Base-by-base conservation (phyloP, 2,797 vertebrate species). In the Philypnodon macrostomus region DNA sequence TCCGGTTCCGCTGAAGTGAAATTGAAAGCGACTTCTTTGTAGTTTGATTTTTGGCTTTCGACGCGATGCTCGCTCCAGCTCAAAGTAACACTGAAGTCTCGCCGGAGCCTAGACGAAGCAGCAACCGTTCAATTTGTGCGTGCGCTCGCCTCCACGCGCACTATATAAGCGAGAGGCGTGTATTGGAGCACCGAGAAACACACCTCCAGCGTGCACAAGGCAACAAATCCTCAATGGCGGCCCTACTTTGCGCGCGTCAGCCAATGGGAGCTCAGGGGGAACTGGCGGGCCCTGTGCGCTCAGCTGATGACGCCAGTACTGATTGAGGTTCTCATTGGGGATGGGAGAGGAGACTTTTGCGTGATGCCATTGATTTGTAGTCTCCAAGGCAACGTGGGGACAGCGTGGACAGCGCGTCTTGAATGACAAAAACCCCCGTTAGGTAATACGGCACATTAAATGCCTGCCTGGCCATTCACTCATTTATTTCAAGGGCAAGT, bases 211-310 rank as follows among this genome's bases (percentile, higher is more conserved):
- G 19, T 6, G 6, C 58, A 48, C 49, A n/a, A n/a, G 56, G 51
- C 63, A 45, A n/a, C 32, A 75, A 80, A 83, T 63, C 65, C 55
- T 89, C 85, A 89, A 90, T 86, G 86, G 83, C 66, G 75, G 47
- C 18, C 36, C 11, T 7, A 21, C 9, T 41, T 13, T 48, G 12
- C 15, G 11, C 41, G 26, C 58, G 14, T 15, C 27, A 65, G 44
- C 88, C 88, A 87, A 88, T 88, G 81, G 75, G 50, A 67, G 45
- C 59, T 4, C 77, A 52, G 58, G 24, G 62, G 58, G 8, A 23
- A 53, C 54, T 53, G 50, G 9, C 1, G 8, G 13, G 41, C n/a
- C 30, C 31, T 4, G 8, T 14, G 9, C 8, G 12, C 7, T 15
- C 7, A 40, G 7, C 10, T 13, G 53, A 65, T 88, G 87, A 88